Evolutionary conservation across 1,140 invertebrate genomes (phyloP), one percentile per base, ranked within the genome.

Genomic region (Drosophila teissieri): DNA sequence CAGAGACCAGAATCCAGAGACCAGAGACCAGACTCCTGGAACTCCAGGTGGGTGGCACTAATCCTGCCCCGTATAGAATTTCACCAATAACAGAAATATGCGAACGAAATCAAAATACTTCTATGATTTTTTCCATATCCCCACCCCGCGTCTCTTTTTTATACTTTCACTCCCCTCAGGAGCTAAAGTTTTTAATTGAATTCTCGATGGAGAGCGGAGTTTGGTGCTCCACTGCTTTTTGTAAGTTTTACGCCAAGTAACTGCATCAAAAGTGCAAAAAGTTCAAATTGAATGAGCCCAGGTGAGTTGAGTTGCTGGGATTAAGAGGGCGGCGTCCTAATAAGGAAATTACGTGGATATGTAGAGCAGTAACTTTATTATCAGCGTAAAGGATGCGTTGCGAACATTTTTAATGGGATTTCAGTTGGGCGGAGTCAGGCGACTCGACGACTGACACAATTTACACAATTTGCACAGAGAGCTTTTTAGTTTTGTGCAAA

Each of bases 151-250:
- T 11, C 5, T 10, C 1, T 8, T 36, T 39, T 19, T 39, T 49
- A 34, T 57, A 10, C 51, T 40, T 56, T 36, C 34, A 51, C 48
- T 39, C 27, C 34, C 42, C 19, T 24, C 12, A 11, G 27, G 24
- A 48, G 52, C 34, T 70, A 70, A 82, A 74, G 62, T 74, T 83
- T 83, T 83, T 69, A 82, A 79, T 82, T 80, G 78, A 69, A 83
- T 83, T 78, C 52, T 58, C 73, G 36, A 45, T 67, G 46, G 40
- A 76, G 61, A 67, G 54, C 60, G 57, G 72, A 42, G 61, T 36
- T 45, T 11, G 61, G 45, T 57, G 58, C 70, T 46, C 55, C 40
- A 39, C 27, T 45, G 53, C 17, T 58, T 60, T 56, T 77, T 58
- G 55, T 55, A 78, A 77, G 73, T 78, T 77, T 78, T 77, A 34